Percentiles rank a stretch among this genome's conserved stretches.
Evolutionary conservation across 2,888 invertebrate species (phyloP).

Genomic region (Lasioglossum malachurum): DNA sequence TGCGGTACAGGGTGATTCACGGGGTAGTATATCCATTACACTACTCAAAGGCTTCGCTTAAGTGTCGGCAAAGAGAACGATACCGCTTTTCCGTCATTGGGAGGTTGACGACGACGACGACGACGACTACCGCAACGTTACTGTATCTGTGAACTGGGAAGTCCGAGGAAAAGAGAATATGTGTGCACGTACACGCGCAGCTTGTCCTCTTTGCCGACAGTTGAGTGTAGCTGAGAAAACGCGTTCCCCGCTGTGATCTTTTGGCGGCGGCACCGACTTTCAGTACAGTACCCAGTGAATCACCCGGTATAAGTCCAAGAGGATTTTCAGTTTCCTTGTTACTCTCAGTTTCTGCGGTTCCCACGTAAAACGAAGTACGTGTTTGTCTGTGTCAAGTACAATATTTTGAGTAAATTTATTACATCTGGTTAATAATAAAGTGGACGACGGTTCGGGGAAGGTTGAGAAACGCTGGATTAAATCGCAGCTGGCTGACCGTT

Average conservation of each 20-base stretch:
- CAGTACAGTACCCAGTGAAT: too few relatives aligned
- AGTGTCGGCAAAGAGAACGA: background rate
- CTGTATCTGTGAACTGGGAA: background rate
- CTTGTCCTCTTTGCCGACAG: too few relatives aligned
- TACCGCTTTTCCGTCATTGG: background rate
- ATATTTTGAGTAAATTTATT: too few relatives aligned
- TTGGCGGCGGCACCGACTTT: too few relatives aligned
- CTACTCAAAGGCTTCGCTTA: background rate
- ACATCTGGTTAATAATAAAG: too few relatives aligned
- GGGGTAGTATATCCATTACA: background rate
- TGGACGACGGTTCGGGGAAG: background rate
- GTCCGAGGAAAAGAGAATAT: background rate
- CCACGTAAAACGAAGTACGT: too few relatives aligned
- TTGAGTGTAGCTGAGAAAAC: too few relatives aligned
- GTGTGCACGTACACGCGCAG: background rate
- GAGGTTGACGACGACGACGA: background rate
- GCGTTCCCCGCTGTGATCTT: too few relatives aligned
- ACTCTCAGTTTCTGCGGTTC: too few relatives aligned
- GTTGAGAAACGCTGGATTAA: background rate
- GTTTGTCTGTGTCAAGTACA: too few relatives aligned
- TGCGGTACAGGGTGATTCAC: background rate
- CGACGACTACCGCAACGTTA: background rate
- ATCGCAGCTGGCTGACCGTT: background rate
- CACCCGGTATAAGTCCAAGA: too few relatives aligned
- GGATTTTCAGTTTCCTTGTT: too few relatives aligned